Conservation (phyloP, 1,140 invertebrate species). For the Berghia stephanieae region DNA sequence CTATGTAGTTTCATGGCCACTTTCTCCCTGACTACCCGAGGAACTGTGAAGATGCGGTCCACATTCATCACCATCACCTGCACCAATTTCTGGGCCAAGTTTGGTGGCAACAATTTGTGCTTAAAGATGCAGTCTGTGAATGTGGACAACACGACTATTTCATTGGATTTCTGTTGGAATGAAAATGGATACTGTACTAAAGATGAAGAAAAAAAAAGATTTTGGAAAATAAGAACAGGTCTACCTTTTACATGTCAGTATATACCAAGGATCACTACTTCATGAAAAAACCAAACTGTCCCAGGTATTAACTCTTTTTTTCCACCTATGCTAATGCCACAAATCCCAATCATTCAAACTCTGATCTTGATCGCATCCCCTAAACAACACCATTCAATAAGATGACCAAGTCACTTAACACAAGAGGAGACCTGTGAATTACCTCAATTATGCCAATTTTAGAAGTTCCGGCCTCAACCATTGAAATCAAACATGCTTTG, state of each 20-base stretch:
- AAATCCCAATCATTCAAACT: too few relatives aligned
- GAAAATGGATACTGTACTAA: neutral
- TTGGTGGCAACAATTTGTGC: constrained; percentile 52
- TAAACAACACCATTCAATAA: too few relatives aligned
- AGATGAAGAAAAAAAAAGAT: neutral
- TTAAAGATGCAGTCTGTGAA: constrained; percentile 53
- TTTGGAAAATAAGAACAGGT: neutral
- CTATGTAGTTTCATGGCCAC: constrained; percentile 51
- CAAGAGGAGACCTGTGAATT: too few relatives aligned
- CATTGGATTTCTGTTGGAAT: constrained; percentile 48
- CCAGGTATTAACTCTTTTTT: too few relatives aligned
- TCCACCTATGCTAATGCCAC: too few relatives aligned
- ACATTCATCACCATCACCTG: constrained; percentile 61
- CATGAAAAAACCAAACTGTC: too few relatives aligned
- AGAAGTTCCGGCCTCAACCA: too few relatives aligned
- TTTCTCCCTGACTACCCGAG: constrained; percentile 54
- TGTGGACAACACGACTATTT: constrained; percentile 39
- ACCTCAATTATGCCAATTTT: too few relatives aligned
- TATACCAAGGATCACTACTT: neutral
- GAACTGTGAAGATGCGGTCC: constrained; percentile 54
- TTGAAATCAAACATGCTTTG: too few relatives aligned
- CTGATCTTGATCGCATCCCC: too few relatives aligned
- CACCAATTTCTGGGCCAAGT: constrained; percentile 54
- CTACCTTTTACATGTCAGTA: neutral
- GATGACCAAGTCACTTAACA: too few relatives aligned